These are phyloP conservation scores for Falcunculus frontatus DNA, from an alignment of 2,113 vertebrate species.

Conservation along the genomic window DNA sequence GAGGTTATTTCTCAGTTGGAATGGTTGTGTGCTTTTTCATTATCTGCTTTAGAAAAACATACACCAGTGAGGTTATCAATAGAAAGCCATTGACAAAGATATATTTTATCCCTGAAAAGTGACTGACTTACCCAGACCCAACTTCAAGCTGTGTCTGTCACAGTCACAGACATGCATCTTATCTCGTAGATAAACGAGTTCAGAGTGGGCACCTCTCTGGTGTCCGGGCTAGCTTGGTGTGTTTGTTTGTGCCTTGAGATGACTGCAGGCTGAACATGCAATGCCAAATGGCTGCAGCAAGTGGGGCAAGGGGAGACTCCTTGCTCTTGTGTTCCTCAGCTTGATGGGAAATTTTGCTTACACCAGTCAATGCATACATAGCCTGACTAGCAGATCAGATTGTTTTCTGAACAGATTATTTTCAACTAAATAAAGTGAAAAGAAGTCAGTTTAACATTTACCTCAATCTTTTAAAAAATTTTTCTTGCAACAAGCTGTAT, in stretches of 20 bases:
- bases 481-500: not conserved
- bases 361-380: too few species aligned
- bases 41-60: not conserved
- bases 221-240: too few species aligned
- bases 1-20: not conserved
- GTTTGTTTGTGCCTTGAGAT: not conserved
- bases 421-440: not conserved
- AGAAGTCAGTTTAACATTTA: not conserved
- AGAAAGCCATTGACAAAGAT: not conserved
- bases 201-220: not conserved
- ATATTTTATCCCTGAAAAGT: not conserved
- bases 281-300: not conserved
- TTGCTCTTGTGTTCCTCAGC: not conserved
- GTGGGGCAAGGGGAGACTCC: not conserved
- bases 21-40: not conserved
- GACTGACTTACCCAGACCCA: not conserved
- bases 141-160: not conserved
- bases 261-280: not conserved
- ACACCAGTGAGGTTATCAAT: not conserved
- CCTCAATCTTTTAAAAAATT: rapidly evolving
- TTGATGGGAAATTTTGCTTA: not conserved
- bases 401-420: not conserved
- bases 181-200: not conserved
- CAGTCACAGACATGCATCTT: not conserved
- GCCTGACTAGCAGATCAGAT: not conserved